Conservation (phyloP, 2,797 vertebrate genomes). For the Fratercula arctica region DNA sequence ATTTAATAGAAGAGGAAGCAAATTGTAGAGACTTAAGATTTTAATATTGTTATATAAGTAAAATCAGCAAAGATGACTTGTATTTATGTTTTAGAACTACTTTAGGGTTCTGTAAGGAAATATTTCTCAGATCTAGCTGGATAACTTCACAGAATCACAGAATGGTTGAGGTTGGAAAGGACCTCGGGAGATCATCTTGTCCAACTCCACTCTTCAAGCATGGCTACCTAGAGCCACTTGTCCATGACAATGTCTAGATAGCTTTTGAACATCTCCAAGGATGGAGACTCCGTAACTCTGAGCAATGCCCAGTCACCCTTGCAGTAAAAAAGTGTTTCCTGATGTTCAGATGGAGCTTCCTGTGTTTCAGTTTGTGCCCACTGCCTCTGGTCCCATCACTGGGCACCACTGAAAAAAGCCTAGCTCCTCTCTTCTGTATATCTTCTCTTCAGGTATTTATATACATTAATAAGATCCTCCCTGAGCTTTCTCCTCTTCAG, state of each 20-base stretch:
- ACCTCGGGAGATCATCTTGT: too few relatives aligned
- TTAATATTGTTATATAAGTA: not conserved
- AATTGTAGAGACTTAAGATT: not conserved
- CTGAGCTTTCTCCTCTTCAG: too few relatives aligned
- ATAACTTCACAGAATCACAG: not conserved
- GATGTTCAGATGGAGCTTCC: not conserved
- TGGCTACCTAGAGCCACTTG: too few relatives aligned
- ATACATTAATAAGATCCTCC: not conserved
- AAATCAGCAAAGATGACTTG: not conserved
- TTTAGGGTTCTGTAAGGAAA: not conserved
- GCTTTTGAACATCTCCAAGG: too few relatives aligned
- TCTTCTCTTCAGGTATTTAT: not conserved
- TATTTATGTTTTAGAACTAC: not conserved
- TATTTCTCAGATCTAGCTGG: not conserved
- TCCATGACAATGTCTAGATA: too few relatives aligned
- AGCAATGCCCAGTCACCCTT: not conserved
- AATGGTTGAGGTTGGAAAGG: not conserved
- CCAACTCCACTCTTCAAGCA: too few relatives aligned
- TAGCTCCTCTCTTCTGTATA: not conserved
- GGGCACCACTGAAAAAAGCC: not conserved
- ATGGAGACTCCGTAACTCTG: not conserved
- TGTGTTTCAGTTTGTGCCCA: not conserved
- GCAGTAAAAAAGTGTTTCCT: not conserved
- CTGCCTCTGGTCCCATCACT: not conserved
- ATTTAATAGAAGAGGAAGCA: not conserved